phyloP scores from a whole-genome alignment of 2,888 invertebrate species.

The Apamea crenata region DNA sequence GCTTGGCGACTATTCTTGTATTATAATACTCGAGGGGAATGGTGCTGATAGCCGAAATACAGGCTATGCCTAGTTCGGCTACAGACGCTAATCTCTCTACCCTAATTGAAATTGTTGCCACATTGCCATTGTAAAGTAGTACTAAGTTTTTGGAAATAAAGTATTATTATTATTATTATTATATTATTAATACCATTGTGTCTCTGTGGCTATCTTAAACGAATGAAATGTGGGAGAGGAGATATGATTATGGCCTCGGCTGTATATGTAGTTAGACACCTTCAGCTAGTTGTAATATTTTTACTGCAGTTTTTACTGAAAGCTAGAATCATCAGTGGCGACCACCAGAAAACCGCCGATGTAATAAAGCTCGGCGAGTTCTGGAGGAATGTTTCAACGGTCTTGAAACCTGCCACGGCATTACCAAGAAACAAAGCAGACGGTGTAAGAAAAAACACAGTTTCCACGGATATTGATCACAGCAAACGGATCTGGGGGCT shows the following conservation, averaged over 20 bases:
- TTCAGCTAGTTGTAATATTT: background rate
- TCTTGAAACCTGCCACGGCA: background rate
- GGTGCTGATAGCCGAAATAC: too few species aligned
- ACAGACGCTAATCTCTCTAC: too few species aligned
- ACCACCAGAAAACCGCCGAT: background rate
- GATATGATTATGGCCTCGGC: background rate
- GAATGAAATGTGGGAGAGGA: background rate
- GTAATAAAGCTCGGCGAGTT: background rate
- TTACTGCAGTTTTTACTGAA: background rate
- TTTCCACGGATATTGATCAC: too few species aligned
- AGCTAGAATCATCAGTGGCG: background rate
- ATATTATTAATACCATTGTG: background rate
- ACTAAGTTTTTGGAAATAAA: too few species aligned
- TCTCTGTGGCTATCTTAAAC: background rate
- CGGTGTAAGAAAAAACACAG: background rate
- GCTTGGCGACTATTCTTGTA: too few species aligned
- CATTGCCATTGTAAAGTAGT: too few species aligned
- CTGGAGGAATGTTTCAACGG: background rate
- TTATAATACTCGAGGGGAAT: too few species aligned
- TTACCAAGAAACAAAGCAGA: background rate
- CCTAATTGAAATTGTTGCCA: too few species aligned
- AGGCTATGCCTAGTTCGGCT: too few species aligned
- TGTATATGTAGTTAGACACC: too few species aligned
- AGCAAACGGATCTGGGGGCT: background rate
- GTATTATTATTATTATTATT: too few species aligned